Conservation (phyloP, 2,797 vertebrate genomes). For the Limosa lapponica region DNA sequence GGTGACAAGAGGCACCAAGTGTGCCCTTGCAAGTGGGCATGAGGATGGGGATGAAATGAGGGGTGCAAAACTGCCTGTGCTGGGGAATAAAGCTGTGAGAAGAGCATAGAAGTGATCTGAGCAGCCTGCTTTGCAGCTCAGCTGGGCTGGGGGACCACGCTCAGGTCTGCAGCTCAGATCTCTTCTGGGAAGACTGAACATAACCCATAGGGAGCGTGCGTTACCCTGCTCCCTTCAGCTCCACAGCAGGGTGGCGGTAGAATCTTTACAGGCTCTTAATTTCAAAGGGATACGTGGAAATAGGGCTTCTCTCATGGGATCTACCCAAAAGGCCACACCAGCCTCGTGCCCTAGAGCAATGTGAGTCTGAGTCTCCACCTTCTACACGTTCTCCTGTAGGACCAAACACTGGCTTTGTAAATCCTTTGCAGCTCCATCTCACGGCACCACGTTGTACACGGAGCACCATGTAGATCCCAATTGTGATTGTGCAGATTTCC, state of each 20-base stretch:
- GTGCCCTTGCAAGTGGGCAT: neutral
- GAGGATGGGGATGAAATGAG: neutral
- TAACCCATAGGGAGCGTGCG: rapidly evolving
- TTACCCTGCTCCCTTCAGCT: neutral
- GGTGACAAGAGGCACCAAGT: too few species aligned
- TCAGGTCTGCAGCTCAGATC: neutral
- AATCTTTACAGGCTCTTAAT: neutral
- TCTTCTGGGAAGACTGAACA: neutral
- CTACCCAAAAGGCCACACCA: rapidly evolving
- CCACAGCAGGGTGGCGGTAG: neutral
- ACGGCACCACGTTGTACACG: rapidly evolving
- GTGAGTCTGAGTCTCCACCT: neutral
- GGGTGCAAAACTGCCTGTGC: neutral
- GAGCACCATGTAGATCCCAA: rapidly evolving
- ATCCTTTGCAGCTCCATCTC: neutral
- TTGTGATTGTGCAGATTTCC: neutral
- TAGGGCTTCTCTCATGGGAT: neutral
- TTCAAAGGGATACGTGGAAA: neutral
- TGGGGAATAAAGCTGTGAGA: neutral
- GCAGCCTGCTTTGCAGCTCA: neutral
- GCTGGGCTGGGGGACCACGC: rapidly evolving
- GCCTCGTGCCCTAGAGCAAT: neutral
- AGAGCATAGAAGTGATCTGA: neutral
- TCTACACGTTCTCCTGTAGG: neutral
- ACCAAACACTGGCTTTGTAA: neutral